Base-by-base conservation (phyloP, 2,888 invertebrate species). In the Andrena minutula region DNA sequence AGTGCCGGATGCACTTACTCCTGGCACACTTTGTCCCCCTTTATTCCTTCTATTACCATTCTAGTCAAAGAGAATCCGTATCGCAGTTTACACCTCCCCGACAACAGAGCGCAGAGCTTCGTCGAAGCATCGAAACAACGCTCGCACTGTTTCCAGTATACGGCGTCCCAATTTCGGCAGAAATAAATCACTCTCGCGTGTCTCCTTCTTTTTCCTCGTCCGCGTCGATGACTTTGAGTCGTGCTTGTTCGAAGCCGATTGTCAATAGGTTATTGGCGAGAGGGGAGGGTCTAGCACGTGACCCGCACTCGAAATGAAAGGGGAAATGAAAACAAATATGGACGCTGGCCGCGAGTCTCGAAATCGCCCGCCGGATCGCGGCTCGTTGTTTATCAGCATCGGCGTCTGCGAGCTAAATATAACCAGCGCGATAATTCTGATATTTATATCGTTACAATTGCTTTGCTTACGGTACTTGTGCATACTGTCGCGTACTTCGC, bases 311-410 rank as follows among this genome's bases (percentile, higher is more conserved):
- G 56, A 20, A 35, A 61, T 4, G 35, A n/a, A 30, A 64, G 2
- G n/a, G 12, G 1, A 53, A 74, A 75, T 2, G 35, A 66, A 47
- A 71, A 72, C 28, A 58, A 79, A 58, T 56, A 56, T 23, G 10
- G 1, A 20, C 8, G 49, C 10, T 20, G 7, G 32, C 10, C 51
- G 30, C 28, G 32, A 35, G 75, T 16, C 71, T 63, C 10, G 68
- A 72, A 81, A 64, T 82, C 76, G 69, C 64, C 60, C 72, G 79
- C 69, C 66, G 70, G 69, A 82, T 86, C 84, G 75, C 66, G 75
- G 86, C 80, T 81, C 75, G 75, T 79, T 86, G 86, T 87, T 87
- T 86, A 86, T 83, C 79, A 81, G 70, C 87, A 82, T 85, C 75
- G 66, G 60, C 82, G 75, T 75, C 83, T 78, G 72, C 64, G 77